Base-by-base conservation (phyloP, 2,113 vertebrate species). In the Myrmophylax atrothorax region DNA sequence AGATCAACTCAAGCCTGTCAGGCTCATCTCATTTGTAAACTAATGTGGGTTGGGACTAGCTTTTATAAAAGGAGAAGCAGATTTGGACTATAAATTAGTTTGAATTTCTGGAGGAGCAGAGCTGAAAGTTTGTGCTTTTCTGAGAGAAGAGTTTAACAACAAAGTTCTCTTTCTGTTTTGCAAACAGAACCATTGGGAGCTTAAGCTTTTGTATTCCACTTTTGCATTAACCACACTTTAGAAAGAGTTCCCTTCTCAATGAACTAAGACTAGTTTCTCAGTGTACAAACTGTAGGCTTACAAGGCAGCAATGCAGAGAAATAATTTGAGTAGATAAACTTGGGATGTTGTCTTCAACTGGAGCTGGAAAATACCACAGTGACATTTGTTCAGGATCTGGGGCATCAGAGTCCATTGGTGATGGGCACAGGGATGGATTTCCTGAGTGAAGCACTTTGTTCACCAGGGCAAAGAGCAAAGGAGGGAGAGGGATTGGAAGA, bases 271-370 rank as follows among this genome's bases (percentile, higher is more conserved):
- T 50, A 46, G 29, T 20, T 47, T 52, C 58, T 68, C 2, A 0
- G 42, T 25, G 38, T 74, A 69, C 55, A 49, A 90, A 55, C 20
- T 62, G 31, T 23, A 38, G 49, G 31, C 78, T 90, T 91, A 44
- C 52, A 81, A 93, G 68, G 56, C 64, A 94, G 7, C 69, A 78
- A 40, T 49, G 56, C 77, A 85, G 79, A 87, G 78, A 94, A 96
- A 72, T 49, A 52, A 93, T 84, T 46, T 83, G 49, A 87, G 91
- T 82, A 76, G 70, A n/a, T 35, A 35, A 66, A 83, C 28, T 83
- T 74, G 50, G 81, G 58, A 6, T 16, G 6, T 22, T 89, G 50
- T 72, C 80, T 87, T 96, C 90, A 75, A 40, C 37, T 35, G 40
- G 42, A 85, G 42, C 42, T 66, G 38, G 53, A 55, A 84, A 78